These are phyloP conservation scores for Leuciscus idus DNA, from an alignment of 2,113 vertebrate species.

Conservation along the genomic window DNA sequence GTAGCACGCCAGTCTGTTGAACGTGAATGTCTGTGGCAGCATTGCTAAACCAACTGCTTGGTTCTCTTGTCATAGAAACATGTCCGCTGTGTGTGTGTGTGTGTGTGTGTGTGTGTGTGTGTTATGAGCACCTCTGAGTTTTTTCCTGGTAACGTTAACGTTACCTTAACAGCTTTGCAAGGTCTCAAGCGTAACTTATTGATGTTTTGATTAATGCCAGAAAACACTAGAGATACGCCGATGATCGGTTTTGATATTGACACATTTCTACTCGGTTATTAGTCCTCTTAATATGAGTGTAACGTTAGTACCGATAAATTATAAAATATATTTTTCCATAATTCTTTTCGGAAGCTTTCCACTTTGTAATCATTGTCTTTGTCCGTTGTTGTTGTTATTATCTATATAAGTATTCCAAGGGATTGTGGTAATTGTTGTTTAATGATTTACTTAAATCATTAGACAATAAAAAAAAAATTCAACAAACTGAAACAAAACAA, in stretches of 20 bases:
- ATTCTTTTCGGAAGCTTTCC: neutral
- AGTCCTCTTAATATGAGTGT: neutral
- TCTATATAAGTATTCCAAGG: no score
- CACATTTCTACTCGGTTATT: neutral
- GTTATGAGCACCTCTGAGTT: neutral
- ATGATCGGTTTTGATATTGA: neutral
- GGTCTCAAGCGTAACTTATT: neutral
- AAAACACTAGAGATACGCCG: neutral
- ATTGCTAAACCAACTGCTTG: neutral
- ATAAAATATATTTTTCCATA: neutral
- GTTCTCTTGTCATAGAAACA: conserved; percentile 27
- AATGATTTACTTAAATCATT: neutral
- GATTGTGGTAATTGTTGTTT: neutral
- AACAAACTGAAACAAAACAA: neutral
- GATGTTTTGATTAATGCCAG: neutral
- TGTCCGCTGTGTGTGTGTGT: neutral
- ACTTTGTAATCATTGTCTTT: neutral
- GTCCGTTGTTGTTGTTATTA: neutral
- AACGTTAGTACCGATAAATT: neutral
- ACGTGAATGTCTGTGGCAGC: neutral
- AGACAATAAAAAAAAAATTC: neutral
- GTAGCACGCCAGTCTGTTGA: neutral
- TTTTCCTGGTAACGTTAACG: neutral
- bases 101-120: no score
- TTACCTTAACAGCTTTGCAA: neutral